Evolutionary conservation across 2,113 vertebrate genomes (phyloP), one percentile per base, ranked within the genome.

Genomic region (Amblyornis subalaris): DNA sequence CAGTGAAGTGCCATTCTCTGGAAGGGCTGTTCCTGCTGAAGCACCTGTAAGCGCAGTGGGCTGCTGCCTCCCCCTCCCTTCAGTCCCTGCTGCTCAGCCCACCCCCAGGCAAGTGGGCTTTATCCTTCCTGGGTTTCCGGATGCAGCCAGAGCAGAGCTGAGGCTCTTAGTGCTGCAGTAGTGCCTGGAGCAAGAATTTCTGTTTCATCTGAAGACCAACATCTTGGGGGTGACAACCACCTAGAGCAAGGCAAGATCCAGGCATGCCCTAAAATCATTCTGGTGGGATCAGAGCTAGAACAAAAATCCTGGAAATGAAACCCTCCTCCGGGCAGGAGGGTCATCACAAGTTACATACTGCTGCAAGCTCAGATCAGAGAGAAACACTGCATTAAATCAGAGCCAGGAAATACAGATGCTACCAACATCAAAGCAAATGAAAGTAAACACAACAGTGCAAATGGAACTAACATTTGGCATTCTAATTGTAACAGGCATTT

Each of bases 401-500:
- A 90, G 45, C 38, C 11, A 1, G 44, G 35, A 10, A 38, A 45
- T 53, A 6, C 18, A 36, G 5, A 33, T 19, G 22, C 70, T 58
- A 35, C 31, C 66, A 71, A 48, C 5, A 54, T 45, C 53, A 69
- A 36, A 89, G 48, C 65, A 90, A 77, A 21, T 23, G 57, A 50
- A 69, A 73, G 45, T 20, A 65, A 90, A 88, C 42, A 60, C 14
- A 45, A 22, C 57, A 26, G 58, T 31, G 17, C 53, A 79, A 76
- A 50, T 14, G 20, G 7, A 36, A 53, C 51, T 64, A 65, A 89
- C 11, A 8, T 85, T 61, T 88, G 2, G 2, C 40, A 28, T 54
- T 72, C 65, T 93, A 13, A 78, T 95, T 97, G 94, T 88, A 66
- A 85, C 90, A 97, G 96, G 90, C 95, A 97, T 94, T 91, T 97